phyloP scores from a whole-genome alignment of 2,113 vertebrate genomes.

The Lepus timidus region DNA sequence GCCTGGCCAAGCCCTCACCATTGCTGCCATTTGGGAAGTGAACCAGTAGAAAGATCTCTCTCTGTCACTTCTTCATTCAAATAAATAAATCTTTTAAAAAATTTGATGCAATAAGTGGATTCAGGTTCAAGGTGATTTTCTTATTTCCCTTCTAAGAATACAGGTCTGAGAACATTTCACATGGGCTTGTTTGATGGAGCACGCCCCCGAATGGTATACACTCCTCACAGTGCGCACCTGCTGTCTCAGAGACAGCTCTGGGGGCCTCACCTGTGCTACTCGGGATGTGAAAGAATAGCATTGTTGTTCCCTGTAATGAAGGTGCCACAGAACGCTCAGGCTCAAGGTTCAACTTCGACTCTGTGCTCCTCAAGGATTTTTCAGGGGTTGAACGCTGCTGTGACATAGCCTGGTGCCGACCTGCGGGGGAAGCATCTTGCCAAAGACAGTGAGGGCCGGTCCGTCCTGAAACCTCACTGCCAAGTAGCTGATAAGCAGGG shows the following conservation, averaged over 20 bases:
- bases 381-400: background rate
- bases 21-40: no score
- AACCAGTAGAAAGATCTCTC: no score
- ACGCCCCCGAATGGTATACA: background rate
- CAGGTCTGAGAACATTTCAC: background rate
- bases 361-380: background rate
- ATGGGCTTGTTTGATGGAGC: background rate
- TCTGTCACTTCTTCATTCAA: no score
- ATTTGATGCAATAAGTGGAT: background rate
- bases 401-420: rapidly evolving
- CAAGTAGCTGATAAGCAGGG: background rate
- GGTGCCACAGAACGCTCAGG: background rate
- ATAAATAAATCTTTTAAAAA: background rate
- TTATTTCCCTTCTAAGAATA: background rate
- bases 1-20: no score
- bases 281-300: background rate
- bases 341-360: background rate
- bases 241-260: background rate
- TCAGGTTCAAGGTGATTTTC: background rate
- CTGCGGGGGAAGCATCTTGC: background rate
- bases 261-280: background rate
- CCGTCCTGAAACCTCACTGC: background rate
- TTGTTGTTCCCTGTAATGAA: background rate
- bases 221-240: background rate
- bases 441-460: background rate